Evolutionary conservation across 2,888 invertebrate species (phyloP), one percentile per base, ranked within the genome.

Genomic region (Synanthedon andrenaeformis): DNA sequence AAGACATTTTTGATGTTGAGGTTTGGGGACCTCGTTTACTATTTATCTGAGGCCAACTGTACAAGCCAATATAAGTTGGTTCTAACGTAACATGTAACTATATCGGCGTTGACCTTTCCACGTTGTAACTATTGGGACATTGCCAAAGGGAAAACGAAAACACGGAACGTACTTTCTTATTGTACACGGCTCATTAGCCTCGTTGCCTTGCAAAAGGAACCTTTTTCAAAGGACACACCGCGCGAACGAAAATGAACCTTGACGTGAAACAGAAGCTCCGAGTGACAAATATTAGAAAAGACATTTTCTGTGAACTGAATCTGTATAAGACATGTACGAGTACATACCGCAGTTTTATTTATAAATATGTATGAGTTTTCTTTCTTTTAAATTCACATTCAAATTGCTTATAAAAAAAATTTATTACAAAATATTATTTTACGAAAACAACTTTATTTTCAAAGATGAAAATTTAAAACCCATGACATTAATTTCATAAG

Each of bases 111-210:
- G 45, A 45, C 45, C 45, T 45, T 45, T 45, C 45, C 45, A 35
- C 45, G 45, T 13, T 45, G 45, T 45, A 35, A 35, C 35, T 35
- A 14, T 45, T 45, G 45, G 45, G 45, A 14, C 13, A n/a, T n/a
- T 45, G 45, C 45, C 45, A 48, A 35, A 48, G 28, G 19, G 17
- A 50, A 23, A 48, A 52, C 48, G 19, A 50, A 50, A 23, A 50
- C 12, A 50, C 17, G 12, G 50, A 14, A 50, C 45, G 45, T 45
- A 45, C 45, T 45, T 63, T 68, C 70, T 75, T 72, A 71, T 74
- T 73, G 67, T 69, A 66, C 66, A 74, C 64, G 76, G 62, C 75
- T 77, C 76, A 77, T 77, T 77, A 77, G 72, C 65, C 63, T 57
- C 64, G 64, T 58, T 64, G 65, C 59, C 62, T 63, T 55, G 64